Evolutionary conservation across 2,113 vertebrate species (phyloP).

Genomic region (Eolophus roseicapilla): DNA sequence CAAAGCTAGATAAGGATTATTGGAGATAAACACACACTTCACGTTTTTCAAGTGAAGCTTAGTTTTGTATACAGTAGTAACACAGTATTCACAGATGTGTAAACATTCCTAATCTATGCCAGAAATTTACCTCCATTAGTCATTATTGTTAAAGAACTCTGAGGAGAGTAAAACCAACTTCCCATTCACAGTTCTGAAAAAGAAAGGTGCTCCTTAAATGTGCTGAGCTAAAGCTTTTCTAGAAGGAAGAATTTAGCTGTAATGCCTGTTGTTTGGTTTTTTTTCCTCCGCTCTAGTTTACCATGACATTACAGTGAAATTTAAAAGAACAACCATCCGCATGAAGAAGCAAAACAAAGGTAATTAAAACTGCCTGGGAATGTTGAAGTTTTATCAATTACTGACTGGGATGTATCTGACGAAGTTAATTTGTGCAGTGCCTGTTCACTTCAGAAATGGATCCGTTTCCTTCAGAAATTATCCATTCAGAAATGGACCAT

Average conservation of each 20-base stretch:
- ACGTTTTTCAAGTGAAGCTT: neutral
- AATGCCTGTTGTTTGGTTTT: neutral
- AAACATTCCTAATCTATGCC: neutral
- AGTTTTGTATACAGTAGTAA: neutral
- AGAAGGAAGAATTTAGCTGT: neutral
- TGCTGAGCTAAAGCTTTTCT: neutral
- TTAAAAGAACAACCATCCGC: slow-evolving; percentile 85
- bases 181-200: neutral
- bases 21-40: neutral
- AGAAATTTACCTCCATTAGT: neutral
- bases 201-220: neutral
- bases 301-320: slow-evolving; percentile 86
- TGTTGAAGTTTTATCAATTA: neutral
- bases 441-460: neutral
- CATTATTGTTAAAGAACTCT: neutral
- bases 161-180: neutral
- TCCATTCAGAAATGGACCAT: neutral
- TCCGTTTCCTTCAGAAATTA: neutral
- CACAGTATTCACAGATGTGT: neutral
- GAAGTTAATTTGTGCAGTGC: neutral
- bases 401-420: neutral
- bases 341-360: slow-evolving; percentile 93
- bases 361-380: slow-evolving; percentile 43
- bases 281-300: slow-evolving; percentile 76
- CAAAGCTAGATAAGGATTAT: neutral